Evolutionary conservation across 1,140 invertebrate genomes (phyloP).

Genomic region (Sminthurinus signatus): DNA sequence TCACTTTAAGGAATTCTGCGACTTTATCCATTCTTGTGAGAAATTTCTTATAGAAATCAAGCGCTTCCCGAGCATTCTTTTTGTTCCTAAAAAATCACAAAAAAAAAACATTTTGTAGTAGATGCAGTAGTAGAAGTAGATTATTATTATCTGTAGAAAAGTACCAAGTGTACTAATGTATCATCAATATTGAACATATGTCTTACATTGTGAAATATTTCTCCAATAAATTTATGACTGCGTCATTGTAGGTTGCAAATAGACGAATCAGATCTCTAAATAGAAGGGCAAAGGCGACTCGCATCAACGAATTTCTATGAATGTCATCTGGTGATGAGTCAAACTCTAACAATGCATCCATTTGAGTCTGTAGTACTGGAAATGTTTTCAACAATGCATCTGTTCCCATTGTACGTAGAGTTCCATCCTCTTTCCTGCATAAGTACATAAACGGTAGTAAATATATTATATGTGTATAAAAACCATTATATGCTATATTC

Average conservation of each 20-base stretch:
- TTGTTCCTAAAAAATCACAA: too few species aligned
- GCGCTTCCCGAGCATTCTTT: conserved; percentile 78
- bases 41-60: conserved; percentile 99
- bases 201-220: conserved; percentile 99
- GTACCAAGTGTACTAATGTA: too few species aligned
- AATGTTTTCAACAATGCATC: conserved; percentile 96
- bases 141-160: too few species aligned
- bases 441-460: too few species aligned
- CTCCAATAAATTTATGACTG: conserved; percentile 96
- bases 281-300: conserved; percentile 95
- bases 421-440: conserved; percentile 90
- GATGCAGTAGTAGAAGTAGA: too few species aligned
- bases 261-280: conserved; percentile 97
- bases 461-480: too few species aligned
- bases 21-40: conserved; percentile 97
- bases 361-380: conserved; percentile 87
- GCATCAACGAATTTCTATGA: conserved; percentile 91
- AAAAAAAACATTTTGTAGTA: conserved; percentile 93
- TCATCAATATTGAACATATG: too few species aligned
- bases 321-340: conserved; percentile 95
- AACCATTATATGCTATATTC: too few species aligned
- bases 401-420: conserved; percentile 91
- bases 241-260: conserved; percentile 99
- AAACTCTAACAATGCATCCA: conserved; percentile 94
- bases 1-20: conserved; percentile 95